phyloP scores from a whole-genome alignment of 2,888 invertebrate species.

The Lomographa bimaculata region DNA sequence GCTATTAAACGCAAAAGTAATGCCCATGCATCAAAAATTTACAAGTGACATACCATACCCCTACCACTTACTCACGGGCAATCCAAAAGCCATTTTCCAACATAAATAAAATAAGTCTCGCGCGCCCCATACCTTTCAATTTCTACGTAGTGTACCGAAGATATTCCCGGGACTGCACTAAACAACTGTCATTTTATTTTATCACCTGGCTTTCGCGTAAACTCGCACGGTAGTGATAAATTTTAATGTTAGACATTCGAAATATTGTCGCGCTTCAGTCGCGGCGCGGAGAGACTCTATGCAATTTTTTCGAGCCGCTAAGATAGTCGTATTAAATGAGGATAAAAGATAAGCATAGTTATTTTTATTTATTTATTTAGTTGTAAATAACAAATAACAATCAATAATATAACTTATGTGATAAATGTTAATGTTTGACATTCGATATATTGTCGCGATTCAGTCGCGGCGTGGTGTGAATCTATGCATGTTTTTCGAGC shows the following conservation, averaged over 20 bases:
- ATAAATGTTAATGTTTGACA: no score
- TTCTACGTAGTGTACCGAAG: conserved; percentile 66
- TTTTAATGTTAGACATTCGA: conserved; percentile 73
- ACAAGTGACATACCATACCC: conserved; percentile 38
- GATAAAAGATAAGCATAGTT: no score
- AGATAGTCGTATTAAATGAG: no score
- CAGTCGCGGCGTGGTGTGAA: no score
- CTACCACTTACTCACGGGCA: conserved; percentile 60
- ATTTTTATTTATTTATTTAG: background rate
- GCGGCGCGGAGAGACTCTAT: conserved; percentile 1
- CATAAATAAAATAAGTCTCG: conserved; percentile 79
- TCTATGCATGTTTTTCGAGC: no score
- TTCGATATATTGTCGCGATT: no score
- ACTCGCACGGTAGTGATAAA: conserved; percentile 76
- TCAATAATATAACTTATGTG: no score
- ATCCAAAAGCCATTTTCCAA: conserved; percentile 76
- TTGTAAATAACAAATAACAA: background rate
- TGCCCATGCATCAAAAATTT: conserved; percentile 32
- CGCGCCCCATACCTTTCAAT: conserved; percentile 81
- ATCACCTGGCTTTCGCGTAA: conserved; percentile 78
- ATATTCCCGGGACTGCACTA: conserved; percentile 77
- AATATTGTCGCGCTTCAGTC: conserved; percentile 66
- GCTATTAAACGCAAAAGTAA: conserved; percentile 6
- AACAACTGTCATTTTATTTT: conserved; percentile 84
- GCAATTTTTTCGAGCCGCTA: no score